A percentile compares a stretch with the other conserved stretches of the same genome.
Conservation (phyloP, 2,888 invertebrate genomes). For the Gasteruption jaculator region DNA sequence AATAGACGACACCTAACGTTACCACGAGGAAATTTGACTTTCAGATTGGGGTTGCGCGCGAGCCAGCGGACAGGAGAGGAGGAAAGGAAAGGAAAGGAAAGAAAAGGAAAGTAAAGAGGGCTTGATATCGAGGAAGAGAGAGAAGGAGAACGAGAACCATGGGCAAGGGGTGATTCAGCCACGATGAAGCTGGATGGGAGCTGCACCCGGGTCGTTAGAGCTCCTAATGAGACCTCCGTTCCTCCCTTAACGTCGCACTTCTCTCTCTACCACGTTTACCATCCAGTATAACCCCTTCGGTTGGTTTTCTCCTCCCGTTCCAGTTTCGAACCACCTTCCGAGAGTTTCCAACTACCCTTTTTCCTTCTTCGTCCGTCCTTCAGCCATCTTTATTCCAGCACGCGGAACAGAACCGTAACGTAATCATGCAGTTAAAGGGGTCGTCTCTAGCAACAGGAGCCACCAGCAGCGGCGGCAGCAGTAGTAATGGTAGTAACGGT, state of each 20-base stretch:
- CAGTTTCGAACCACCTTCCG: constrained; percentile 7
- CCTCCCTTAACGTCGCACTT: constrained; percentile 2
- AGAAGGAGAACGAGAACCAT: constrained; percentile 17
- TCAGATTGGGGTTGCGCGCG: constrained; percentile 40
- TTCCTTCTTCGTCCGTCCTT: constrained; percentile 4
- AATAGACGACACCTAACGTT: constrained; percentile 24
- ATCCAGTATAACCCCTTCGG: constrained; percentile 4
- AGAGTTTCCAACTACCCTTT: constrained; percentile 18
- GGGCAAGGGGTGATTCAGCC: constrained; percentile 36
- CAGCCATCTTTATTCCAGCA: constrained; percentile 25
- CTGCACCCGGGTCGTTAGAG: constrained; percentile 50
- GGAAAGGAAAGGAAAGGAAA: constrained; percentile 4
- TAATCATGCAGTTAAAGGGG: constrained; percentile 30
- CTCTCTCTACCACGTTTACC: constrained; percentile 24
- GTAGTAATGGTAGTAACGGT: too few relatives aligned
- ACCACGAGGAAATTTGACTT: constrained; percentile 45
- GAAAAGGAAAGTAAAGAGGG: constrained; percentile 13
- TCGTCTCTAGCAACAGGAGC: too few relatives aligned
- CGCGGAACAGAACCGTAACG: constrained; percentile 24
- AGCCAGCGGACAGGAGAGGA: constrained; percentile 24
- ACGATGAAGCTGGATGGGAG: constrained; percentile 30
- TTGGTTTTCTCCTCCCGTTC: background rate
- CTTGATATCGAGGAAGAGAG: constrained; percentile 10
- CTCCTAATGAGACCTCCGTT: constrained; percentile 44
- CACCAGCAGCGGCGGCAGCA: too few relatives aligned